Conservation (phyloP, 2,797 vertebrate genomes). For the Liasis olivaceus region DNA sequence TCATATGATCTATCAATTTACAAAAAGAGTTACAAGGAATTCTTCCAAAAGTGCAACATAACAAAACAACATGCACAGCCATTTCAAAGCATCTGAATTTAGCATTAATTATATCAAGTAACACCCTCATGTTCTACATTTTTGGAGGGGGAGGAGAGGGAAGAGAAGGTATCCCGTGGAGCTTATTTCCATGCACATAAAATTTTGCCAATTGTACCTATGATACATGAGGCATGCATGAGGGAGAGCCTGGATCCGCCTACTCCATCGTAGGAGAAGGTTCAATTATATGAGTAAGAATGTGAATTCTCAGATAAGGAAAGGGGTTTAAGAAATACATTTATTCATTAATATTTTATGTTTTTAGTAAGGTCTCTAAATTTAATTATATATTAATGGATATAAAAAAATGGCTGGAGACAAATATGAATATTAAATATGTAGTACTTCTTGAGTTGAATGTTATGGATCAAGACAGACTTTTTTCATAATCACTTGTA, state of each 20-base stretch:
- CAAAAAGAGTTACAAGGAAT: not conserved
- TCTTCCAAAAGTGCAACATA: not conserved
- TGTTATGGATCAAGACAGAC: not conserved
- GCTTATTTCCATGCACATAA: not conserved
- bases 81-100: not conserved
- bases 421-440: not conserved
- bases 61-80: not conserved
- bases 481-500: not conserved
- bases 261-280: not conserved
- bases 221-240: not conserved
- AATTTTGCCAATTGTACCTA: not conserved
- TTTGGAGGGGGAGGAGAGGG: not conserved
- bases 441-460: not conserved
- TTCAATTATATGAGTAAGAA: not conserved
- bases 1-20: not conserved
- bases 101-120: not conserved
- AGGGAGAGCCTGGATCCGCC: not conserved
- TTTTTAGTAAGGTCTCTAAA: not conserved
- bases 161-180: not conserved
- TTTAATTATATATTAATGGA: not conserved
- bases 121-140: not conserved
- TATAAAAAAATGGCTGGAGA: not conserved
- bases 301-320: not conserved
- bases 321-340: not conserved
- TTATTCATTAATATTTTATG: not conserved